Evolutionary conservation across 2,888 invertebrate genomes (phyloP), one percentile per base, ranked within the genome.

Genomic region (Cephus sareptanus): DNA sequence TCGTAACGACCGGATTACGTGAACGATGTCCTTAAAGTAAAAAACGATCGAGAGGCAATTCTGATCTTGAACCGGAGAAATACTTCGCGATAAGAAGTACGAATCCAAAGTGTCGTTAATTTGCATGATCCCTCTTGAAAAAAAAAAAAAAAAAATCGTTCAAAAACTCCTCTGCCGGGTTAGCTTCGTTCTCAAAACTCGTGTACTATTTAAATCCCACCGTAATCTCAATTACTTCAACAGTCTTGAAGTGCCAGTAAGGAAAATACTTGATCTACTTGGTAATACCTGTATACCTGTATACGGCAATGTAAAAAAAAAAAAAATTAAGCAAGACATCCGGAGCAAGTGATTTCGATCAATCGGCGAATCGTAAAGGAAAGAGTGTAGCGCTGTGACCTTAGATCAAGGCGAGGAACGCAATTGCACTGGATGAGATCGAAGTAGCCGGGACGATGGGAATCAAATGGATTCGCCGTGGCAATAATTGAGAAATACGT

Each of bases 401-500:
- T 23, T 56, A 56, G 56, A 23, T 15, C 56, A 23, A 23, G 56
- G 23, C 56, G 9, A 56, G 15, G 56, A 56, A 23, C 23, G 23
- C 23, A 56, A 23, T 56, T 56, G 56, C 56, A 56, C 56, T 56
- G 56, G 56, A 56, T 56, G 56, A 1, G 56, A 56, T 56, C 56
- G 56, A 56, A 56, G 23, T 56, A 23, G 56, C 56, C 56, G 9
- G 56, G 23, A 56, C 9, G 74, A 73, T 69, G 77, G 75, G 75
- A 79, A 75, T 74, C 75, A 79, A 80, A 81, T 82, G 78, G 77
- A 80, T 80, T 79, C 69, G 74, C 69, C 74, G 77, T 69, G 82
- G 81, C 79, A 79, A 81, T 80, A 82, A 80, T 80, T 75, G 80
- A 83, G 79, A 82, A 81, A 82, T 79, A 83, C 76, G 76, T 76